Evolutionary conservation across 2,888 invertebrate genomes (phyloP), one percentile per base, ranked within the genome.

Genomic region (Eupithecia centaureata): DNA sequence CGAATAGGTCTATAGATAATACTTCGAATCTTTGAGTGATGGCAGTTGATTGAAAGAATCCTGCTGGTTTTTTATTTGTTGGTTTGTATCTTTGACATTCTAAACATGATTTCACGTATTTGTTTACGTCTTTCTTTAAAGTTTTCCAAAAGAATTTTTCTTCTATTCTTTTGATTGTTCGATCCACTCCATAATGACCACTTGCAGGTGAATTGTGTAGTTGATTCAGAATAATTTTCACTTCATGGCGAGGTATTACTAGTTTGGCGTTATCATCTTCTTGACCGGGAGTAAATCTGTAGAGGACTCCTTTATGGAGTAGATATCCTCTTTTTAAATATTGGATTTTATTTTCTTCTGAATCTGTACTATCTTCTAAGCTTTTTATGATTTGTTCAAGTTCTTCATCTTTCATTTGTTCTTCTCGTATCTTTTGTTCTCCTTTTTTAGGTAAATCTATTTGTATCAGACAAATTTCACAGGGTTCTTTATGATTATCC

Each of bases 51-150:
- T 63, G 63, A 5, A 13, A 42, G 12, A 63, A 15, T 13, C 63
- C 63, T 1, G 63, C 13, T 0, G 63, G 57, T 57, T 63, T 63
- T 57, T 7, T 7, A 7, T 57, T 63, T 2, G 18, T 22, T 1
- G 57, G 30, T 27, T 63, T 63, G n/a, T 63, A 64, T 27, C 33
- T 47, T 59, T 64, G 64, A 27, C 64, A 64, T 33, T 58, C 42
- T 13, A 51, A 3, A n/a, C 59, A 64, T 3, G 51, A 27, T 22
- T 59, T 64, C 1, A 64, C 27, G n/a, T 64, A 59, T 8, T 51
- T 27, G 0, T 8, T 33, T 1, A 64, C 32, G 10, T 51, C 7
- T 22, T 42, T 18, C 1, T 8, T 5, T 8, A 42, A 0, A 8
- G 7, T 8, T 1, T 18, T 18, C 42, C 42, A 42, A 18, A 8